Evolutionary conservation across 2,113 vertebrate genomes (phyloP), one percentile per base, ranked within the genome.

Genomic region (Pavo muticus): DNA sequence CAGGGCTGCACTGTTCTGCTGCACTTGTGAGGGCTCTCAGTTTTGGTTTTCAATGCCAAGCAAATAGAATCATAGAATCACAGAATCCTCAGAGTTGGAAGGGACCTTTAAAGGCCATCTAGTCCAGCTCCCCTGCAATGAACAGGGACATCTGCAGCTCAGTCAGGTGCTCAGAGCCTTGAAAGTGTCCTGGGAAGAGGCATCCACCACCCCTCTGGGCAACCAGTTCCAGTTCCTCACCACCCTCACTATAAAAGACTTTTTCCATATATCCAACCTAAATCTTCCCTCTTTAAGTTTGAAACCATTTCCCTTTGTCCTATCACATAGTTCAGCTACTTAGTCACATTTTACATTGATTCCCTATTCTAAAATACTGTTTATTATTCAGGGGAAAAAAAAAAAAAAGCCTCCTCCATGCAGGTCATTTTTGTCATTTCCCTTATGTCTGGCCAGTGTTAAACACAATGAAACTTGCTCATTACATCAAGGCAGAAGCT

Each of bases 21-120:
- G 86, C 52, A 65, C 83, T 76, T 83, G 81, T 0, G 9, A 91
- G 77, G 94, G 88, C 37, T 91, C 57, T 48, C 14, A 13, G 5
- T 75, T 94, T 92, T 84, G 69, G 77, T 91, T 91, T 91, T 75
- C 77, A 59, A 37, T 47, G 70, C 59, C 84, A 81, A 90, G 65
- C 42, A 89, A 92, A 91, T 60, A 54, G 52, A 27, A 54, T 54
- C 52, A 54, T 29, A 54, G 52, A 27, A 54, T 54, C 52, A 54
- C 17, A 10, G 52, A 54, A 54, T 29, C 27, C 52, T 54, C 52
- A 16, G 52, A 54, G 52, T 17, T 30, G 27, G 15, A 54, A 54
- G 15, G 14, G 14, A 29, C 27, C 9, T 30, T 54, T 30, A 54
- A 30, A 54, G 27, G 52, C 52, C 52, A 54, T 30, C 27, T 54